Percentiles rank a stretch among this genome's conserved stretches.
Conservation (phyloP, 2,888 invertebrate genomes). For the Tromatobia lineatoria region DNA sequence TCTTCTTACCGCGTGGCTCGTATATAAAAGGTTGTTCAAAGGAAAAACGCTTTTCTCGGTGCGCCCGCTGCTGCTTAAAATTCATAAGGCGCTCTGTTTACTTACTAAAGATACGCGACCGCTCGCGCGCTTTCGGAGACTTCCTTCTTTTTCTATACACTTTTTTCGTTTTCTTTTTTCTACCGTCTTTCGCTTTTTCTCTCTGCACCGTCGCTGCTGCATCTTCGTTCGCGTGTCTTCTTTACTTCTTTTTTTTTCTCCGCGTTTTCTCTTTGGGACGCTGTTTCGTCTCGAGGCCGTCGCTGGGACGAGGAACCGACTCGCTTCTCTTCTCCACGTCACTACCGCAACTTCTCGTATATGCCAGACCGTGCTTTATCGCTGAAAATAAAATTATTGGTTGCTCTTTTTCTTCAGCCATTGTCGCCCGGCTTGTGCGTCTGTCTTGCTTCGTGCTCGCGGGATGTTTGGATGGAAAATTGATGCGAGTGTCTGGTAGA, state of each 20-base stretch:
- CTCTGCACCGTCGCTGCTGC: slow-evolving; percentile 50
- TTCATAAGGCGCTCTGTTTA: slow-evolving; percentile 84
- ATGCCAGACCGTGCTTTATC: slow-evolving; percentile 75
- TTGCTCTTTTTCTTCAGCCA: slow-evolving; percentile 76
- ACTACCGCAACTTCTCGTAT: slow-evolving; percentile 4
- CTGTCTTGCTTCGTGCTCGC: background rate
- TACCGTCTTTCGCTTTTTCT: slow-evolving; percentile 33
- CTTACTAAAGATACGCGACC: slow-evolving; percentile 83
- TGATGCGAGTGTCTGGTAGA: background rate
- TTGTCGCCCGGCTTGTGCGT: slow-evolving; percentile 4
- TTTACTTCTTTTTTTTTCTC: background rate
- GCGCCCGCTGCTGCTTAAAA: slow-evolving; percentile 81
- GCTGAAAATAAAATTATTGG: slow-evolving; percentile 83
- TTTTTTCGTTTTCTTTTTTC: slow-evolving; percentile 12
- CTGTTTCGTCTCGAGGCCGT: slow-evolving; percentile 35
- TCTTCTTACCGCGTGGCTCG: slow-evolving; percentile 47
- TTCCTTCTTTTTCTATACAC: slow-evolving; percentile 39
- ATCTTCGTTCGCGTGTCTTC: slow-evolving; percentile 24
- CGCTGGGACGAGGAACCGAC: slow-evolving; percentile 26
- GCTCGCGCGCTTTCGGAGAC: slow-evolving; percentile 40
- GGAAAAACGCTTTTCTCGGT: slow-evolving; percentile 73
- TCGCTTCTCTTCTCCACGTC: slow-evolving; percentile 19
- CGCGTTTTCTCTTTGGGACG: slow-evolving; percentile 26
- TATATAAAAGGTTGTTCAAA: slow-evolving; percentile 73
- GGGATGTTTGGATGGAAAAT: background rate